Base-by-base conservation (phyloP, 2,888 invertebrate species). In the Spodoptera exigua region DNA sequence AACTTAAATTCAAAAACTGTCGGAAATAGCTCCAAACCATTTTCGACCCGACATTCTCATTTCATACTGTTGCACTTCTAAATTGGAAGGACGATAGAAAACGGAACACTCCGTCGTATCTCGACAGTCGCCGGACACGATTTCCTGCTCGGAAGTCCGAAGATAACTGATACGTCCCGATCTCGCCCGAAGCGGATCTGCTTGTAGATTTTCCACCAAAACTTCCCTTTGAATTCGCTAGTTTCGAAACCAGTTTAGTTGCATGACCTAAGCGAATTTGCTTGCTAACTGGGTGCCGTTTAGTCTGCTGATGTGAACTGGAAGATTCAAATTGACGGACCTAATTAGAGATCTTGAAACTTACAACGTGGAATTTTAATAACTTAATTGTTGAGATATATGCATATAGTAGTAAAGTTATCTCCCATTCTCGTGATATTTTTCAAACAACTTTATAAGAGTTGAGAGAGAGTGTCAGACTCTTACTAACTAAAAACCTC, bases 91-190 rank as follows among this genome's bases (percentile, higher is more conserved):
- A 55, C 16, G 43, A 63, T 55, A 51, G 63, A 35, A 44, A 43
- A 58, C 51, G 44, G 44, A 21, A 32, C 39, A 43, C 27, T 27
- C 27, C 35, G 54, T 46, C 37, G 21, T 47, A 57, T 62, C 62
- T 49, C 47, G 46, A 47, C 53, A 51, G 7, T 14, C 9, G 27
- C 48, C 45, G 49, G 36, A 46, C 16, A 7, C 41, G 35, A 37
- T 27, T 47, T 55, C 13, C 51, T 43, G 17, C 40, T 37, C 58
- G 59, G 70, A 63, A 14, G 27, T 52, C 54, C 44, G 54, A 44
- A 70, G 59, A 69, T 70, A 57, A 12, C 55, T 59, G 51, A 70
- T 58, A 36, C 49, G 12, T 48, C 39, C 52, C 52, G 59, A 70
- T 45, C 41, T 13, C 2, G 13, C 27, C 45, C 49, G 27, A 53